phyloP scores from a whole-genome alignment of 2,113 vertebrate species.

The Tenebrosternarchus preto region DNA sequence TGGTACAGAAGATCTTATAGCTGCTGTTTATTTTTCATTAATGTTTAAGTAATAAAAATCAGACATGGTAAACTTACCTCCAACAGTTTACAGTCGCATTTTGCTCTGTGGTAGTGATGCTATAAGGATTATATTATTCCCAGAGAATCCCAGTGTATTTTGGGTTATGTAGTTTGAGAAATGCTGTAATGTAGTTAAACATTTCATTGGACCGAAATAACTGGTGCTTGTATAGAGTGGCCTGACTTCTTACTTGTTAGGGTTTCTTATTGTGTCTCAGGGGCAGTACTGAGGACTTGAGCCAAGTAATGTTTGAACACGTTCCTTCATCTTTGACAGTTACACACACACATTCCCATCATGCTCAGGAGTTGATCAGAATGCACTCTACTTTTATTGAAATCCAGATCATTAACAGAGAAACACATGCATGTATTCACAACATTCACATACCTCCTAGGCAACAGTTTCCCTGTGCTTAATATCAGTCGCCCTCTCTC shows the following conservation, averaged over 20 bases:
- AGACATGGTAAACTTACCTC: no score
- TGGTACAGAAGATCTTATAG: no score
- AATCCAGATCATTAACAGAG: conserved; percentile 30
- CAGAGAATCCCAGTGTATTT: neutral
- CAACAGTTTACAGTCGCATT: no score
- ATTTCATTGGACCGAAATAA: neutral
- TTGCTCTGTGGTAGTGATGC: no score
- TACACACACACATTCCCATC: neutral
- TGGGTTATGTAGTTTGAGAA: neutral
- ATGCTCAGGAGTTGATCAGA: no score
- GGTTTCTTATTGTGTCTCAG: neutral
- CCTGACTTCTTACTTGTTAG: neutral
- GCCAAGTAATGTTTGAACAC: no score
- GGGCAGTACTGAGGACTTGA: no score
- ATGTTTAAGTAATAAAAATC: neutral
- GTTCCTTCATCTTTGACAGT: no score
- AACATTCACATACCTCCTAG: conserved; percentile 20
- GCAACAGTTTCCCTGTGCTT: conserved; percentile 38
- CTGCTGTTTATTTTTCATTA: neutral
- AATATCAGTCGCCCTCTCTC: conserved; percentile 14
- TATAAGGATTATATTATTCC: no score
- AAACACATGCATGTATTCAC: neutral
- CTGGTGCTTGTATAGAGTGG: neutral
- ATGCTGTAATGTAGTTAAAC: no score
- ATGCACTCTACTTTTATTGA: neutral